Conservation (phyloP, 2,113 vertebrate genomes). For the Eulacestoma nigropectus region DNA sequence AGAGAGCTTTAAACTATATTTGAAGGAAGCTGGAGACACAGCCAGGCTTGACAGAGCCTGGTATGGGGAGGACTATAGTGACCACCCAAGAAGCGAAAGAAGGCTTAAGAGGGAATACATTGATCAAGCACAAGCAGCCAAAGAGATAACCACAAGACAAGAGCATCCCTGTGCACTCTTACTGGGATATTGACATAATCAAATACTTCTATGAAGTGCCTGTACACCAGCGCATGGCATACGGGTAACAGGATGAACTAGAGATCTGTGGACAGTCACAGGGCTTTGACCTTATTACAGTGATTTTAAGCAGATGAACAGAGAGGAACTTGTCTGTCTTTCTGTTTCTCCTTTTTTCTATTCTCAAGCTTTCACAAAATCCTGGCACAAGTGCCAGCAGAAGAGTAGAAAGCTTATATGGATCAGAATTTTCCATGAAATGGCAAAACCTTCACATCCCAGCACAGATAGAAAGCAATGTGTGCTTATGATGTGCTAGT, state of each 20-base stretch:
- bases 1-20: not conserved
- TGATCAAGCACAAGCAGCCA: not conserved
- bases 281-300: not conserved
- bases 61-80: not conserved
- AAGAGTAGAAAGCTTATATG: not conserved
- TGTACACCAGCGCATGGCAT: not conserved
- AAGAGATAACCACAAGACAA: not conserved
- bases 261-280: not conserved
- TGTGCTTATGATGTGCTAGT: not conserved
- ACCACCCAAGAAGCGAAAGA: rapidly evolving
- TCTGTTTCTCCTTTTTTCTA: not conserved
- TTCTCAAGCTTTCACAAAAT: not conserved
- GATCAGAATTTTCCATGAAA: not conserved
- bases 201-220: not conserved
- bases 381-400: not conserved
- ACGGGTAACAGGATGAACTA: not conserved
- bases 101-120: not conserved
- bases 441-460: not conserved
- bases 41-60: not conserved
- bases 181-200: not conserved
- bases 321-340: not conserved
- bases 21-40: not conserved
- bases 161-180: not conserved
- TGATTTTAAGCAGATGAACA: not conserved
- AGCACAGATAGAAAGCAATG: not conserved